phyloP scores from a whole-genome alignment of 2,113 vertebrate genomes.

The Gyps fulvus region DNA sequence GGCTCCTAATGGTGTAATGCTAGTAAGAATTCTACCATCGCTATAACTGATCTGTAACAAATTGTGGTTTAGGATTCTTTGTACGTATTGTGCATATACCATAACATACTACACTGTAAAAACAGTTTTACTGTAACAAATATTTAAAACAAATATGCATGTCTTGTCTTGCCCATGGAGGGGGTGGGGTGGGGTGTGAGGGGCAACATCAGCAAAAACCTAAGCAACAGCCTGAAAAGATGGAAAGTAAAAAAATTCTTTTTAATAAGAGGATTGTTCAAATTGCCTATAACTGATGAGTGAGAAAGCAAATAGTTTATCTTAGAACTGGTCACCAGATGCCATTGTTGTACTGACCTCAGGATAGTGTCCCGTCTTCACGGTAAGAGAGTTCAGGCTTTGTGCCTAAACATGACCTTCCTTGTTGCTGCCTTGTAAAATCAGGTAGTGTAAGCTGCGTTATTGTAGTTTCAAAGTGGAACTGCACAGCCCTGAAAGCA shows the following conservation, averaged over 20 bases:
- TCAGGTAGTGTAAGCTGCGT: not conserved
- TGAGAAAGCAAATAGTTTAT: not conserved
- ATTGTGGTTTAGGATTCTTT: not conserved
- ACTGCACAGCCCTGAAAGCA: not conserved
- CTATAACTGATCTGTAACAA: not conserved
- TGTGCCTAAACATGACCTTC: not conserved
- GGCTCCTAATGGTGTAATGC: not conserved
- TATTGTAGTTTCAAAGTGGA: not conserved
- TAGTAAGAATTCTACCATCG: not conserved
- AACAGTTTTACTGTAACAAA: not conserved
- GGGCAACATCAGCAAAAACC: not conserved
- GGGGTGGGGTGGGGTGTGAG: too few relatives aligned
- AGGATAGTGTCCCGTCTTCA: not conserved
- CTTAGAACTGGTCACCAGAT: not conserved
- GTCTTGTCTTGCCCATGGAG: not conserved
- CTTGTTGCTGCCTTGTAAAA: not conserved
- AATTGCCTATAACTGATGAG: not conserved
- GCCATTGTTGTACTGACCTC: not conserved
- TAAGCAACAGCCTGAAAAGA: not conserved
- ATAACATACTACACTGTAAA: not conserved
- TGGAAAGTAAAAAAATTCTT: not conserved
- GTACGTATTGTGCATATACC: not conserved
- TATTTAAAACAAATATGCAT: not conserved
- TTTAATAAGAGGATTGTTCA: not conserved
- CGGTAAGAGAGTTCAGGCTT: not conserved